These are phyloP conservation scores for Gephyroberyx darwinii DNA, from an alignment of 2,797 vertebrate species.

Conservation along the genomic window DNA sequence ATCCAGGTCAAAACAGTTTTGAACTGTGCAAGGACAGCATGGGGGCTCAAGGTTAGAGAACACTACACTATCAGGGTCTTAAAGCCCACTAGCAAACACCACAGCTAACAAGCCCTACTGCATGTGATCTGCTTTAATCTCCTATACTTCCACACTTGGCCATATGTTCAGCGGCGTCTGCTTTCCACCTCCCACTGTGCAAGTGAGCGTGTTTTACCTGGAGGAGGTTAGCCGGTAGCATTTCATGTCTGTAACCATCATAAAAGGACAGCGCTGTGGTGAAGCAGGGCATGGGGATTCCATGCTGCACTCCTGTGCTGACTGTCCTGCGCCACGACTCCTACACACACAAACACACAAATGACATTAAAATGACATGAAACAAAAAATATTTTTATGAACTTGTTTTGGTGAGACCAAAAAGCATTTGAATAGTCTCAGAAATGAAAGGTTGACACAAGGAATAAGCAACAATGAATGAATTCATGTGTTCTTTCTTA, in stretches of 20 bases:
- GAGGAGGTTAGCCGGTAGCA: conserved; percentile 94
- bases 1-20: no score
- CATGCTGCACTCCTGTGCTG: conserved; percentile 89
- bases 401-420: neutral
- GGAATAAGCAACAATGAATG: neutral
- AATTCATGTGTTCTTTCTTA: neutral
- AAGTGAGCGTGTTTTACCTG: conserved; percentile 82
- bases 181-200: neutral
- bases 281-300: conserved; percentile 98
- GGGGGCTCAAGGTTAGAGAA: neutral
- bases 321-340: conserved; percentile 91
- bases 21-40: neutral
- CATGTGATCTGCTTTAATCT: conserved; percentile 44
- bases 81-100: conserved; percentile 5
- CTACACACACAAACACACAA: conserved; percentile 69
- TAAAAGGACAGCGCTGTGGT: conserved; percentile 97
- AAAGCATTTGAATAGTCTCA: no score
- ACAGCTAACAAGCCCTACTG: neutral
- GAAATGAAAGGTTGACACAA: neutral
- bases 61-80: neutral
- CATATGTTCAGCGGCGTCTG: conserved; percentile 27
- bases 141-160: neutral
- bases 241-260: conserved; percentile 91
- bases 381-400: neutral
- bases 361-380: neutral